phyloP scores from a whole-genome alignment of 2,113 vertebrate genomes.

The Grallaria varia region DNA sequence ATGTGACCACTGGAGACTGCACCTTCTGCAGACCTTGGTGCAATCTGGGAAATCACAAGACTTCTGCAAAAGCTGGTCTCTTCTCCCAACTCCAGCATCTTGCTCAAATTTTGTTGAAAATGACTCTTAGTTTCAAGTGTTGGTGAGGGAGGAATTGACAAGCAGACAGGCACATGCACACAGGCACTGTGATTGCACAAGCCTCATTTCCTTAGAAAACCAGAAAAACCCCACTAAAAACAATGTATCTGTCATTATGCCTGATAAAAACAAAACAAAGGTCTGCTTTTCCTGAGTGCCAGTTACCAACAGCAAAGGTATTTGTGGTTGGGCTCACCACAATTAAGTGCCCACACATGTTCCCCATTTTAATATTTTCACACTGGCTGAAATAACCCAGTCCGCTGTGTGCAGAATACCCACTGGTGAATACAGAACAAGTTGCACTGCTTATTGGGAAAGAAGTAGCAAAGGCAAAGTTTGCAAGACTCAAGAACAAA shows the following conservation, averaged over 20 bases:
- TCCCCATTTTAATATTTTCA: slow-evolving; percentile 60
- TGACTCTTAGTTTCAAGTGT: not conserved
- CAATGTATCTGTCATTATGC: slow-evolving; percentile 35
- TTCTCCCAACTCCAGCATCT: not conserved
- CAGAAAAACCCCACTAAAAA: slow-evolving; percentile 52
- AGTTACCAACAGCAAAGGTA: slow-evolving; percentile 35
- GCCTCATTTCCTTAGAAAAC: slow-evolving; percentile 62
- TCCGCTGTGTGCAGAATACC: not conserved
- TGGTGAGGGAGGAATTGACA: slow-evolving; percentile 3
- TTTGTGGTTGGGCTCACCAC: slow-evolving; percentile 48
- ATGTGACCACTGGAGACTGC: not conserved
- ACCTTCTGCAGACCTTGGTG: not conserved
- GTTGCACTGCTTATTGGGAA: slow-evolving; percentile 51
- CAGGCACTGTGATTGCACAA: slow-evolving; percentile 17
- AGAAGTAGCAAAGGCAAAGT: slow-evolving; percentile 61
- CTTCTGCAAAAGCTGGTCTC: not conserved
- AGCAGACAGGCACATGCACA: slow-evolving; percentile 7
- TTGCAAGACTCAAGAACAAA: slow-evolving; percentile 55
- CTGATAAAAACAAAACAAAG: slow-evolving; percentile 60
- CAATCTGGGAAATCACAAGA: not conserved
- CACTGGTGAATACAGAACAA: slow-evolving; percentile 32
- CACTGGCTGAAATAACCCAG: slow-evolving; percentile 37
- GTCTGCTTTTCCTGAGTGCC: slow-evolving; percentile 47
- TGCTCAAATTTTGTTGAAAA: not conserved
- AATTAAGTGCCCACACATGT: slow-evolving; percentile 62